A percentile compares a stretch with the other conserved stretches of the same genome.
phyloP scores from a whole-genome alignment of 2,113 vertebrate species.

The Perca flavescens region DNA sequence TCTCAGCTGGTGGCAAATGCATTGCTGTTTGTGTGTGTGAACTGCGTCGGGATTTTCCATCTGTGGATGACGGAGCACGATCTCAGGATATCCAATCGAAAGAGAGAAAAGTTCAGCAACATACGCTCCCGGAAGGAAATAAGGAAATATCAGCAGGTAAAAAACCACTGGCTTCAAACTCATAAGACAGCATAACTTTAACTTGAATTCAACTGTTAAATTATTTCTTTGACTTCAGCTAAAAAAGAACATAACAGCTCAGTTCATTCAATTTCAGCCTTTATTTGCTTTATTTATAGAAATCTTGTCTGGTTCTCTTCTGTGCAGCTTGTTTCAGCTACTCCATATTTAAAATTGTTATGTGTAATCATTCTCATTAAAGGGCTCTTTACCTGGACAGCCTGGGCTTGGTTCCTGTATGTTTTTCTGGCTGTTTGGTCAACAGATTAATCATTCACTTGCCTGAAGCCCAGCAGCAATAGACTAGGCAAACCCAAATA shows the following conservation, averaged over 20 bases:
- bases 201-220: background rate
- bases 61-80: constrained; percentile 86
- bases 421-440: constrained; percentile 40
- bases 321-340: background rate
- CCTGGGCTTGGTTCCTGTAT: constrained; percentile 36
- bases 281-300: background rate
- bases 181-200: background rate
- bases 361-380: constrained; percentile 29
- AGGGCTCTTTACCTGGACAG: constrained; percentile 22
- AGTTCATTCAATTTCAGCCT: background rate
- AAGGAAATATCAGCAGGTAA: constrained; percentile 90
- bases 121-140: constrained; percentile 86
- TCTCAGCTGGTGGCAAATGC: constrained; percentile 88
- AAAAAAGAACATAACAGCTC: background rate
- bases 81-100: constrained; percentile 85
- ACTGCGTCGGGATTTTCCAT: constrained; percentile 88
- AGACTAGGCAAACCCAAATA: constrained; percentile 38
- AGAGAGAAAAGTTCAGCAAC: constrained; percentile 86
- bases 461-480: constrained; percentile 39
- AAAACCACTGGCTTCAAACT: background rate
- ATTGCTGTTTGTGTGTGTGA: constrained; percentile 88
- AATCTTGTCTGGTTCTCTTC: background rate
- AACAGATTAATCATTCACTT: constrained; percentile 77
- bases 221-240: background rate
- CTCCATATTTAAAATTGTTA: constrained; percentile 38